These are phyloP conservation scores for Amphiprion clarkii DNA, from an alignment of 2,797 vertebrate species.

Conservation along the genomic window DNA sequence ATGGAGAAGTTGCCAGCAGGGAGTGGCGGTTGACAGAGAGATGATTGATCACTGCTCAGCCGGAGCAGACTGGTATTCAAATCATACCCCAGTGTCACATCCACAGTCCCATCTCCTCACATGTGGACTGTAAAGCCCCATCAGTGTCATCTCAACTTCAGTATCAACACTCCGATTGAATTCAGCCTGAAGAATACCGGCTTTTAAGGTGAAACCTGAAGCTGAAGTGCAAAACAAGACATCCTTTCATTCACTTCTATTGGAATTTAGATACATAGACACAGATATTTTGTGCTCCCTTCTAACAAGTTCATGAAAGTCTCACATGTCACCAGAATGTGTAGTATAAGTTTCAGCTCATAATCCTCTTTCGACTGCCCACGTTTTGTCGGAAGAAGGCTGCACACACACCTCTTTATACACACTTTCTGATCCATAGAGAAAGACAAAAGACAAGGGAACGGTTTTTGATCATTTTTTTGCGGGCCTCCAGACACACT, in stretches of 20 bases:
- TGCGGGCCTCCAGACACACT: too few species aligned
- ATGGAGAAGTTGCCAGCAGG: constrained; percentile 68
- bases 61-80: constrained; percentile 81
- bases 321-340: too few species aligned
- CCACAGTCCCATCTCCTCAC: constrained; percentile 55
- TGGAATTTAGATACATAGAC: background rate
- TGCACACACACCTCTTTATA: too few species aligned
- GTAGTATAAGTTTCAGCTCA: too few species aligned
- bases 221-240: background rate
- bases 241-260: background rate
- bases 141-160: constrained; percentile 37
- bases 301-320: too few species aligned
- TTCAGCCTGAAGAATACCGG: constrained; percentile 14
- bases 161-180: constrained; percentile 1
- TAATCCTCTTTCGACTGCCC: too few species aligned
- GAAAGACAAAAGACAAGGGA: too few species aligned
- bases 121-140: constrained; percentile 46
- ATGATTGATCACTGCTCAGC: constrained; percentile 81
- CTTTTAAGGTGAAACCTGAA: background rate
- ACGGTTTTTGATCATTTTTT: too few species aligned
- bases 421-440: too few species aligned
- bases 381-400: too few species aligned
- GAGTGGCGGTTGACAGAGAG: constrained; percentile 69
- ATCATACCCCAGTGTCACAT: constrained; percentile 73
- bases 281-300: too few species aligned